phyloP scores from a whole-genome alignment of 2,888 invertebrate genomes.

The Dione vanillae region DNA sequence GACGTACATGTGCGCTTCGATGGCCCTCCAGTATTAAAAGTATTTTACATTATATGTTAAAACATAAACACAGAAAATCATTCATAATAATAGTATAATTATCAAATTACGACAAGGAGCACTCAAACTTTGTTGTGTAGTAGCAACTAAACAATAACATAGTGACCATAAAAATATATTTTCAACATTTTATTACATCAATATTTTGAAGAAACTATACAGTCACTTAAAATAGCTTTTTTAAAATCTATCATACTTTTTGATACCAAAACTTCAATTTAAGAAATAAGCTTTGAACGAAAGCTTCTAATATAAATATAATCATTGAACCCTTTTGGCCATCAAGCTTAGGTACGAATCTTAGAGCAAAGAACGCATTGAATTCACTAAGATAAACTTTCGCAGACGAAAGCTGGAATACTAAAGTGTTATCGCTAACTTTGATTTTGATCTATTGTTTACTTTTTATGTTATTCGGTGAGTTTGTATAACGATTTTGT shows the following conservation, averaged over 20 bases:
- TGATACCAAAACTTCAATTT: constrained; percentile 9
- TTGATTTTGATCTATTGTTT: constrained; percentile 16
- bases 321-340: constrained; percentile 3
- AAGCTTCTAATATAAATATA: constrained; percentile 11
- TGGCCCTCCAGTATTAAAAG: too few relatives aligned
- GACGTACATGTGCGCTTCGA: too few relatives aligned
- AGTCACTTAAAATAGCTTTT: background rate
- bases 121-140: background rate
- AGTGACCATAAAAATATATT: background rate
- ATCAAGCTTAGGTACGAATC: background rate
- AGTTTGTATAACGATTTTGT: background rate
- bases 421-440: constrained; percentile 4
- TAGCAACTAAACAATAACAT: background rate
- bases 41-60: too few relatives aligned
- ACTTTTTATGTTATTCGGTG: background rate
- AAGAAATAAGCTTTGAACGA: constrained; percentile 17
- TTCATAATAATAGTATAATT: too few relatives aligned
- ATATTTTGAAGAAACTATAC: background rate
- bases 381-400: constrained; percentile 10
- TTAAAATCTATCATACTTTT: background rate
- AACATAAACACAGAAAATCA: too few relatives aligned
- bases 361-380: constrained; percentile 26
- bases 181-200: background rate
- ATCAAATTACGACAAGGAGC: background rate
- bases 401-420: constrained; percentile 9